These are phyloP conservation scores for Lonchura striata DNA, from an alignment of 2,113 vertebrate genomes.

Conservation along the genomic window DNA sequence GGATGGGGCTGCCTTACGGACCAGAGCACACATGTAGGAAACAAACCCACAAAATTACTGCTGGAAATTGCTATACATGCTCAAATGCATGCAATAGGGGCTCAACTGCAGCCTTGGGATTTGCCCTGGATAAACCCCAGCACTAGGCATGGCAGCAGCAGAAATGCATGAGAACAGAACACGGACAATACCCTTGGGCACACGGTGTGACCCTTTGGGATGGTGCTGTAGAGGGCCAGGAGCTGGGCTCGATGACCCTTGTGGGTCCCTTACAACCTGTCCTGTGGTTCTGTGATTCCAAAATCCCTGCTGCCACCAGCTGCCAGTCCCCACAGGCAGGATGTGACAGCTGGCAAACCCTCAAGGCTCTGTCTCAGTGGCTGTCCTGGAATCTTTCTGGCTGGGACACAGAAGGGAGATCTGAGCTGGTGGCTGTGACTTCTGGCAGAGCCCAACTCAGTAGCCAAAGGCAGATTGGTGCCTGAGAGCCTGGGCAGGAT, in stretches of 20 bases:
- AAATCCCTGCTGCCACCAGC: background rate
- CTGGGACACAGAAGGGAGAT: too few relatives aligned
- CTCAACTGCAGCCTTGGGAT: background rate
- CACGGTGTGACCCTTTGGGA: background rate
- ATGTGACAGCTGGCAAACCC: background rate
- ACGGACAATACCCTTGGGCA: rapidly evolving
- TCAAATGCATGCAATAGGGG: rapidly evolving
- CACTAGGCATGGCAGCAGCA: background rate
- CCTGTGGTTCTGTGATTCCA: background rate
- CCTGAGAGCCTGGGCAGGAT: background rate
- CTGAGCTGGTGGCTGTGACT: rapidly evolving
- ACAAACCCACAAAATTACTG: rapidly evolving
- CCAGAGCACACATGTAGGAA: rapidly evolving
- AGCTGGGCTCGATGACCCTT: background rate
- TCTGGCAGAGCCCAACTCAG: background rate
- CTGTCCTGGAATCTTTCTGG: rapidly evolving
- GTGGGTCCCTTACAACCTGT: background rate
- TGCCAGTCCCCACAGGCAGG: background rate
- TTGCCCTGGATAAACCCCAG: background rate
- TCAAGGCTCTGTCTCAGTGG: rapidly evolving
- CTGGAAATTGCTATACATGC: background rate
- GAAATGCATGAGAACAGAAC: background rate
- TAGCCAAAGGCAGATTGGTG: rapidly evolving
- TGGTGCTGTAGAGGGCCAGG: background rate
- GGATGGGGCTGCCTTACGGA: rapidly evolving